A percentile compares a stretch with the other conserved stretches of the same genome.
phyloP scores from a whole-genome alignment of 2,797 vertebrate species.

The Argentina silus region DNA sequence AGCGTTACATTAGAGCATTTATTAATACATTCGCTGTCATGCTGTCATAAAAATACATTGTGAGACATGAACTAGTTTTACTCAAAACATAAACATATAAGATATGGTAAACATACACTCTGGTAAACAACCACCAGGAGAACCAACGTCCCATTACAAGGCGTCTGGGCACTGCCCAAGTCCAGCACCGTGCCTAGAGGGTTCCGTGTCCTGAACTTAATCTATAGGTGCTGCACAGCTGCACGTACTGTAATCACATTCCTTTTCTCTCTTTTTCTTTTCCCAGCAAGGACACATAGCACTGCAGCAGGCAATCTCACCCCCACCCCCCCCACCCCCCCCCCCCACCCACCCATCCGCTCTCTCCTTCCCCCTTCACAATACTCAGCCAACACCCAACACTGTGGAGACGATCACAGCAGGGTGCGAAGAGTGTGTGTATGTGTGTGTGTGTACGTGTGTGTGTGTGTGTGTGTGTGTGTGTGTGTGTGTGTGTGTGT shows the following conservation, averaged over 20 bases:
- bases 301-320: constrained; percentile 29
- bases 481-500: not conserved
- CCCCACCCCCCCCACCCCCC: constrained; percentile 26
- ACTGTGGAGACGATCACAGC: constrained; percentile 28
- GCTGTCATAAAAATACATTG: no score
- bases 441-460: constrained; percentile 11
- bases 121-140: no score
- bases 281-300: not conserved
- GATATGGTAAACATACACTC: no score
- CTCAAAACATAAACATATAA: no score
- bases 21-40: no score
- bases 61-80: no score
- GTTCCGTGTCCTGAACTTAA: no score
- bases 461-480: constrained; percentile 11
- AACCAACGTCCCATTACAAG: no score
- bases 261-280: constrained; percentile 9
- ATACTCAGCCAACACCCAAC: constrained; percentile 37
- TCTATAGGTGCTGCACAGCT: no score
- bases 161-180: no score
- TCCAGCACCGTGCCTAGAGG: no score
- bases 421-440: constrained; percentile 20
- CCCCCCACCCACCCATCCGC: constrained; percentile 30
- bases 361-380: constrained; percentile 31
- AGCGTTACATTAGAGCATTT: no score
- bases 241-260: not conserved